Evolutionary conservation across 2,888 invertebrate species (phyloP), one percentile per base, ranked within the genome.

Genomic region (Nymphalis c-album): DNA sequence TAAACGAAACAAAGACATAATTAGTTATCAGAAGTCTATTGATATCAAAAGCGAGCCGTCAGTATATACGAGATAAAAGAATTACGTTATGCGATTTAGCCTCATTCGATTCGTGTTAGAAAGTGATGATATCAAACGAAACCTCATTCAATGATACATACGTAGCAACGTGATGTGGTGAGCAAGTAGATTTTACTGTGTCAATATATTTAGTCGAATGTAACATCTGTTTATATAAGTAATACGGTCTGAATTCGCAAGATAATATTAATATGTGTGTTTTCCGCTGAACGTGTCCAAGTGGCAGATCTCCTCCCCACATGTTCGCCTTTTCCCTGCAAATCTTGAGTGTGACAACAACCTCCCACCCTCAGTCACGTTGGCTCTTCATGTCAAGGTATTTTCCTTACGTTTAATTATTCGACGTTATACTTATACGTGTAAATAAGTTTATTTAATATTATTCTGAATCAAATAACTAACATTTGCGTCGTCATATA

Each of bases 91-190:
- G 57, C 35, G 57, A 57, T 57, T 57, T 18, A 57, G 18, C 57
- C 57, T 57, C 35, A 57, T 57, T 57, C 35, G 57, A 57, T 57
- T 40, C 40, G 40, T 57, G 35, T n/a, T 40, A 40, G 48, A 55
- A 18, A 59, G 60, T 31, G 84, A 84, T 83, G 82, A 85, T 87
- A 84, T 85, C 84, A 85, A 88, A 87, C 85, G 84, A 88, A 90
- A 91, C 90, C 90, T 87, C 87, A 88, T 89, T 87, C 85, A 87
- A 89, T 57, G 90, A 89, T 87, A 86, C 87, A 57, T 66, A 86
- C 85, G 83, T 85, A 90, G 40, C 40, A 57, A 57, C 90, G 89
- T 88, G 89, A 89, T 87, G 88, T 61, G 48, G 57, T 66, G 53
- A 66, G 57, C 61, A 48, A 22, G 61, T 60, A 60, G 55, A 57